Conservation (phyloP, 2,797 vertebrate genomes). For the Todus mexicanus region DNA sequence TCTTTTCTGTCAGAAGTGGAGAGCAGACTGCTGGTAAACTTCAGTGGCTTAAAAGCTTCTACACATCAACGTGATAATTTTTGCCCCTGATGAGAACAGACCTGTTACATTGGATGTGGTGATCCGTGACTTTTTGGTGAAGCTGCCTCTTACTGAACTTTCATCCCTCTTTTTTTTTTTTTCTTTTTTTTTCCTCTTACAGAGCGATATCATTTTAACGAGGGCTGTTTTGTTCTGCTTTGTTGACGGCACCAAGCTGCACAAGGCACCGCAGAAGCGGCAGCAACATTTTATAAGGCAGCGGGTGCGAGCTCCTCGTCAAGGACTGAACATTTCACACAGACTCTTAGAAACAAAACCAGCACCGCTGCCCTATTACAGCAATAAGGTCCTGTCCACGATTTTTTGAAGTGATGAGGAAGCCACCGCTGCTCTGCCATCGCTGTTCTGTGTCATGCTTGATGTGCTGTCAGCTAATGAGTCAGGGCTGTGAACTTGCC, state of each 20-base stretch:
- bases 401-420: background rate
- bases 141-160: background rate
- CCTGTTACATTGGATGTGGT: background rate
- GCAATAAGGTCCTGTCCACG: background rate
- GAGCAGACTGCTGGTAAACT: background rate
- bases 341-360: background rate
- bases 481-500: background rate
- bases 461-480: background rate
- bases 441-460: background rate
- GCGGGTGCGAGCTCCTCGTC: rapidly evolving
- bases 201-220: background rate
- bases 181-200: background rate
- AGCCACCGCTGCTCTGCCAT: background rate
- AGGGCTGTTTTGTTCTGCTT: background rate
- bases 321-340: background rate
- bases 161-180: background rate
- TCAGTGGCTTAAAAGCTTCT: background rate
- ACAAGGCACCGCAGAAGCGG: background rate
- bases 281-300: background rate
- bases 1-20: background rate
- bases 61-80: background rate
- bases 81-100: background rate
- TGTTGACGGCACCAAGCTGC: background rate
- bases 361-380: background rate
- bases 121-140: background rate